A percentile compares a stretch with the other conserved stretches of the same genome.
Conservation (phyloP, 2,888 invertebrate genomes). For the Luperina testacea region DNA sequence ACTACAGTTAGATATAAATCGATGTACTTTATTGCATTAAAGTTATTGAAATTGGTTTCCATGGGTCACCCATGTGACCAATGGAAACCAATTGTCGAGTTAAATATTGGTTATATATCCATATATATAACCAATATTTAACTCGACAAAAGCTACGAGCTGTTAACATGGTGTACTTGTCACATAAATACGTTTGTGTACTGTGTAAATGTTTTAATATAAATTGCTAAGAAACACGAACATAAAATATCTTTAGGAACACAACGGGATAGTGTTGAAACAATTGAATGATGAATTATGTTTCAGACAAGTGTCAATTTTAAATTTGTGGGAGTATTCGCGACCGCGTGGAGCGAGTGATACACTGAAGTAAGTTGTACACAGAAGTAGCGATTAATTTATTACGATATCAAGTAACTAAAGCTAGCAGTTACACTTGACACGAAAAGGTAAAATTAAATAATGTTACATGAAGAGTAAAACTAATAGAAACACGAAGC, state of each 20-base stretch:
- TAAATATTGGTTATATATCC: too few relatives aligned
- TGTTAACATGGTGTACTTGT: constrained; percentile 50
- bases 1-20: constrained; percentile 22
- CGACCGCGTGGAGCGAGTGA: too few relatives aligned
- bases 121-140: constrained; percentile 36
- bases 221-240: constrained; percentile 44
- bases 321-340: too few relatives aligned
- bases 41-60: constrained; percentile 35
- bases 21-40: constrained; percentile 13
- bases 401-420: too few relatives aligned
- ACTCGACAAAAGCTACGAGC: constrained; percentile 31
- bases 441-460: too few relatives aligned
- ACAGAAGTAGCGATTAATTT: too few relatives aligned
- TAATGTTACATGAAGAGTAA: too few relatives aligned
- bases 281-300: constrained; percentile 49
- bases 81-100: too few relatives aligned
- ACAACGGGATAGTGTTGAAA: constrained; percentile 40
- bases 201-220: constrained; percentile 52
- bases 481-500: too few relatives aligned
- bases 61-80: too few relatives aligned
- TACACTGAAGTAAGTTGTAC: too few relatives aligned
- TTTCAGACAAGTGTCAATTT: constrained; percentile 32
- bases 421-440: too few relatives aligned
- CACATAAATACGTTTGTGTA: constrained; percentile 47
- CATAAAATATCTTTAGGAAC: constrained; percentile 30